These are phyloP conservation scores for Bhutanitis thaidina DNA, from an alignment of 2,888 invertebrate genomes.

Conservation along the genomic window DNA sequence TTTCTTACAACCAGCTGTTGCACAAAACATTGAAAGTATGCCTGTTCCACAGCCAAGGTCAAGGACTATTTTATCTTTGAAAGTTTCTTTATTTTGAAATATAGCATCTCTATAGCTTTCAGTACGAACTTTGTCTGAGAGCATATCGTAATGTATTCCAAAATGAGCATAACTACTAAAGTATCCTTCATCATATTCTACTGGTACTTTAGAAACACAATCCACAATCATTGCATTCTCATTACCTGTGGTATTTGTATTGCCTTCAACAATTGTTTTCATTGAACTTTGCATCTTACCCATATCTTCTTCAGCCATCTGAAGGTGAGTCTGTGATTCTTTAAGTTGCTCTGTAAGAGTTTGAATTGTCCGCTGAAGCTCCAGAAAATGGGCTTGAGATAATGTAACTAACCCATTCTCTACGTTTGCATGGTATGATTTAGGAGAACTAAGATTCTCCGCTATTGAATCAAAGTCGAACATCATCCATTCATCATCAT, in stretches of 20 bases:
- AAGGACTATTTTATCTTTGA: constrained; percentile 89
- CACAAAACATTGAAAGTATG: constrained; percentile 98
- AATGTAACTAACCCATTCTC: constrained; percentile 82
- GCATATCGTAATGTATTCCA: constrained; percentile 96
- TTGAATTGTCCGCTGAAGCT: constrained; percentile 81
- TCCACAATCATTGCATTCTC: constrained; percentile 41
- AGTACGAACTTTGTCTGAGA: constrained; percentile 92
- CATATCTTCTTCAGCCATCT: constrained; percentile 81
- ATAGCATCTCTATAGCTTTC: constrained; percentile 93
- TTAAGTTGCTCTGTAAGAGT: constrained; percentile 77
- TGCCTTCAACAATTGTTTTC: constrained; percentile 72
- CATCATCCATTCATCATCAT: constrained; percentile 90
- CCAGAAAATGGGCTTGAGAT: constrained; percentile 80
- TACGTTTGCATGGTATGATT: constrained; percentile 79
- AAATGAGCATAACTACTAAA: constrained; percentile 93
- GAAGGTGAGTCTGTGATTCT: constrained; percentile 79
- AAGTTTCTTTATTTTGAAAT: constrained; percentile 83
- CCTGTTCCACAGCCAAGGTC: constrained; percentile 99
- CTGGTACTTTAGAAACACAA: constrained; percentile 69
- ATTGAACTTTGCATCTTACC: constrained; percentile 81
- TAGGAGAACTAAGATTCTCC: constrained; percentile 58
- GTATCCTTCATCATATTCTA: constrained; percentile 87
- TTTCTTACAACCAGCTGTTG: constrained; percentile 93
- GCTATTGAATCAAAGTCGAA: constrained; percentile 83
- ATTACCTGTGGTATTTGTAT: constrained; percentile 30